These are phyloP conservation scores for Drosophila quinaria DNA, from an alignment of 2,888 invertebrate genomes.

Conservation along the genomic window DNA sequence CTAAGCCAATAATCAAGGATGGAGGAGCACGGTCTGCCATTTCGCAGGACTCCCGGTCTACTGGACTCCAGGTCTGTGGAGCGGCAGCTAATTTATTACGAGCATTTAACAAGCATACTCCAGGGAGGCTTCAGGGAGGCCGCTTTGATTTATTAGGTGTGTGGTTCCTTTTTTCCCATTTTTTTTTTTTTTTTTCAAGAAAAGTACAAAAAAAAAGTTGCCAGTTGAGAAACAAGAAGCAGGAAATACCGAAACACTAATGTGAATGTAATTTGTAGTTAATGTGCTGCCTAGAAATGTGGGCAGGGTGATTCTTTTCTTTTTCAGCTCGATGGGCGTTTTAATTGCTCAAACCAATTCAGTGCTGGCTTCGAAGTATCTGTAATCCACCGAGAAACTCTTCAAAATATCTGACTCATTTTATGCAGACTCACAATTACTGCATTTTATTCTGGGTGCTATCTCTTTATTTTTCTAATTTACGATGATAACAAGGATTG, in stretches of 20 bases:
- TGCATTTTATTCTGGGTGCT: too few relatives aligned
- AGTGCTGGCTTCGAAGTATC: neutral
- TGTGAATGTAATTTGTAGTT: conserved; percentile 82
- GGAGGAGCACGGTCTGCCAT: conserved; percentile 12
- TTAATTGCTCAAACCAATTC: conserved; percentile 68
- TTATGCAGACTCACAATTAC: conserved; percentile 35
- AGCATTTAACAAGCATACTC: conserved; percentile 81
- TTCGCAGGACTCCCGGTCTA: conserved; percentile 1
- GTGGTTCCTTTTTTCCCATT: conserved; percentile 52
- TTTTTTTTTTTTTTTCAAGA: conserved; percentile 36
- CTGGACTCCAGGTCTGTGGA: conserved; percentile 34
- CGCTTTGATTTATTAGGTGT: conserved; percentile 81
- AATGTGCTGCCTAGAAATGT: conserved; percentile 66
- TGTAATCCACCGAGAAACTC: conserved; percentile 20
- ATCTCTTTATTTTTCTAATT: neutral
- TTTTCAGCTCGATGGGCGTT: conserved; percentile 34
- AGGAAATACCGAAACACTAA: conserved; percentile 75
- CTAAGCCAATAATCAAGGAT: conserved; percentile 75
- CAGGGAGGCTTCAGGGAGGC: conserved; percentile 65
- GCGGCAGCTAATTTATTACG: conserved; percentile 79
- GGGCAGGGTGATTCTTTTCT: conserved; percentile 30
- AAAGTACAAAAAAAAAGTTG: conserved; percentile 29
- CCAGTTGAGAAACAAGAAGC: conserved; percentile 32
- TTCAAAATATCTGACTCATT: conserved; percentile 30
- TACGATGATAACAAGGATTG: too few relatives aligned